These are phyloP conservation scores for Heliconius ethilla DNA, from an alignment of 2,888 invertebrate species.

Conservation along the genomic window DNA sequence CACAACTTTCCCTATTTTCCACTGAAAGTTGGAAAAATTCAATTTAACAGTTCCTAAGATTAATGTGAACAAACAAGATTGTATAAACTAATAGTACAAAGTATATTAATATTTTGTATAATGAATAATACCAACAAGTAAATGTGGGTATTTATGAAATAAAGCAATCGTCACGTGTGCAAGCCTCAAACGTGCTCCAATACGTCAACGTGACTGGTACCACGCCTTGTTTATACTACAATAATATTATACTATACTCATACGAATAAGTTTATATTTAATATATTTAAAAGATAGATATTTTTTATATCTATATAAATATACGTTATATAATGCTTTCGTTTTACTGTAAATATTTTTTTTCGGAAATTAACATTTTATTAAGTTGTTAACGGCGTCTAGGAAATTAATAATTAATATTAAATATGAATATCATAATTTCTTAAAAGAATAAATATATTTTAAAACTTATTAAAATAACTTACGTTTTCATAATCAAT, in stretches of 20 bases:
- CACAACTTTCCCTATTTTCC: too few species aligned
- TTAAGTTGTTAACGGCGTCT: background rate
- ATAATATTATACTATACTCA: background rate
- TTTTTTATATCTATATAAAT: background rate
- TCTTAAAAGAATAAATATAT: too few species aligned
- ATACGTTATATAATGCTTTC: too few species aligned
- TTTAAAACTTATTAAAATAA: too few species aligned
- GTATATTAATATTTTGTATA: background rate
- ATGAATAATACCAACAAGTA: background rate
- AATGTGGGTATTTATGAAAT: background rate
- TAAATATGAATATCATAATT: too few species aligned
- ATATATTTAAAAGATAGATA: background rate
- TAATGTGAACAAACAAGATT: too few species aligned
- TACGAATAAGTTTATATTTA: background rate
- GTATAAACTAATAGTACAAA: background rate
- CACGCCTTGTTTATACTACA: background rate
- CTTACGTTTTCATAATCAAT: too few species aligned
- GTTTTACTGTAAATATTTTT: background rate
- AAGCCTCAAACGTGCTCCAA: constrained; percentile 8
- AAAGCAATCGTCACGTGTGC: constrained; percentile 11
- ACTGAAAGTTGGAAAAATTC: too few species aligned
- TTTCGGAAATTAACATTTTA: background rate
- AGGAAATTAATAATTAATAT: background rate
- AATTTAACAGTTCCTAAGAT: too few species aligned
- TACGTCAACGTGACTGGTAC: background rate